Evolutionary conservation across 1,140 invertebrate genomes (phyloP).

Genomic region (Formica selysi): DNA sequence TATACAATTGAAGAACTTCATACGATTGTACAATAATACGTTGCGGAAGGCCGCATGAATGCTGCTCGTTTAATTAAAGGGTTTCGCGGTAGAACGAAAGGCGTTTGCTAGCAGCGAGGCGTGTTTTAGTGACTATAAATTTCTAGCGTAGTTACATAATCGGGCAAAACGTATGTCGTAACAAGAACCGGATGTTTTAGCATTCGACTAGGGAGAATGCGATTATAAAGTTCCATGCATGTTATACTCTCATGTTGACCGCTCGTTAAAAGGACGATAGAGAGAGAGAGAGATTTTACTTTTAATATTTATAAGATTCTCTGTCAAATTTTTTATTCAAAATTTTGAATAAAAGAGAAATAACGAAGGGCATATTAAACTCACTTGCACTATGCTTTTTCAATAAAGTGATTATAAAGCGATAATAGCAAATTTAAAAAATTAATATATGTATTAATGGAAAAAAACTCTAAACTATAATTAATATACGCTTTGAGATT

Average conservation of each 20-base stretch:
- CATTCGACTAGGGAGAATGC: slow-evolving; percentile 36
- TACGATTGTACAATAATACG: slow-evolving; percentile 1
- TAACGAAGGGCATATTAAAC: no score
- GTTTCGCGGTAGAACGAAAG: slow-evolving; percentile 51
- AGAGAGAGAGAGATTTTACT: slow-evolving; percentile 16
- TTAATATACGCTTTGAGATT: background rate
- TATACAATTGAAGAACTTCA: background rate
- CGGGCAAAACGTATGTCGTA: slow-evolving; percentile 50
- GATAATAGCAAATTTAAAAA: no score
- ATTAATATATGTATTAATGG: no score
- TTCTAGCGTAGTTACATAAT: slow-evolving; percentile 51
- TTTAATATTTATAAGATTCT: slow-evolving; percentile 25
- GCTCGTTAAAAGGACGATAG: slow-evolving; percentile 41
- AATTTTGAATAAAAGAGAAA: background rate
- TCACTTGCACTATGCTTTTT: no score
- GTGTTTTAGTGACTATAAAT: slow-evolving; percentile 55
- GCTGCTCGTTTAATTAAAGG: slow-evolving; percentile 52
- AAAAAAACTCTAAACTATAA: background rate
- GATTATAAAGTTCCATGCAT: slow-evolving; percentile 37
- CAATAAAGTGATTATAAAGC: no score
- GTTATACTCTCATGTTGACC: slow-evolving; percentile 5
- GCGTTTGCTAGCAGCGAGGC: slow-evolving; percentile 41
- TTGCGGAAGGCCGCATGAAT: slow-evolving; percentile 16
- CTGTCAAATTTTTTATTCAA: background rate
- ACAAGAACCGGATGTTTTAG: slow-evolving; percentile 47